Percentiles rank a stretch among this genome's conserved stretches.
Conservation (phyloP, 2,113 vertebrate species). For the Vulpes vulpes region DNA sequence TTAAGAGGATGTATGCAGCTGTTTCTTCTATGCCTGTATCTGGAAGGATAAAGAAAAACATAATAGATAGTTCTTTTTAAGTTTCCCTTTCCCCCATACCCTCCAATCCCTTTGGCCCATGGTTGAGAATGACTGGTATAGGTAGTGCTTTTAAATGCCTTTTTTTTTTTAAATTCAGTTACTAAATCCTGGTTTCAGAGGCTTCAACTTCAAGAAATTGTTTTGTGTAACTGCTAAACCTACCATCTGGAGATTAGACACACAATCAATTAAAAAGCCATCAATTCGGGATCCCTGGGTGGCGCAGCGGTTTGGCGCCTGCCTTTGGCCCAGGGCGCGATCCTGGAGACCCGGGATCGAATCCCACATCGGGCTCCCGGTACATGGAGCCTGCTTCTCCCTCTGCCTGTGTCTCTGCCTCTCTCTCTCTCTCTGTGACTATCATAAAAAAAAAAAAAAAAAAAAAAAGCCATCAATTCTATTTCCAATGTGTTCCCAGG, state of each 20-base stretch:
- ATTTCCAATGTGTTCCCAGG: not conserved
- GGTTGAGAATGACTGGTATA: not conserved
- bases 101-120: not conserved
- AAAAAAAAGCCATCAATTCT: constrained; percentile 43
- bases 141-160: not conserved
- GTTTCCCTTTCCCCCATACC: not conserved
- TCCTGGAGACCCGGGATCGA: no score
- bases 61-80: constrained; percentile 15
- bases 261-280: constrained; percentile 57
- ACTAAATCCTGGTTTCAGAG: constrained; percentile 29
- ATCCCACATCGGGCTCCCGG: no score
- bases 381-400: no score
- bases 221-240: constrained; percentile 40
- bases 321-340: no score
- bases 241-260: constrained; percentile 46
- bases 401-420: no score
- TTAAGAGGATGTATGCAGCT: not conserved
- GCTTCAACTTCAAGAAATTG: constrained; percentile 13
- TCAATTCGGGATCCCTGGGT: no score
- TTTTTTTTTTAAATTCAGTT: constrained; percentile 50
- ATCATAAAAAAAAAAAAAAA: no score
- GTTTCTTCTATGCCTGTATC: not conserved
- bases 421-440: no score
- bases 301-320: no score
- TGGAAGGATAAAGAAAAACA: not conserved